Evolutionary conservation across 2,888 invertebrate species (phyloP), one percentile per base, ranked within the genome.

Genomic region (Phanerotoma sp.): DNA sequence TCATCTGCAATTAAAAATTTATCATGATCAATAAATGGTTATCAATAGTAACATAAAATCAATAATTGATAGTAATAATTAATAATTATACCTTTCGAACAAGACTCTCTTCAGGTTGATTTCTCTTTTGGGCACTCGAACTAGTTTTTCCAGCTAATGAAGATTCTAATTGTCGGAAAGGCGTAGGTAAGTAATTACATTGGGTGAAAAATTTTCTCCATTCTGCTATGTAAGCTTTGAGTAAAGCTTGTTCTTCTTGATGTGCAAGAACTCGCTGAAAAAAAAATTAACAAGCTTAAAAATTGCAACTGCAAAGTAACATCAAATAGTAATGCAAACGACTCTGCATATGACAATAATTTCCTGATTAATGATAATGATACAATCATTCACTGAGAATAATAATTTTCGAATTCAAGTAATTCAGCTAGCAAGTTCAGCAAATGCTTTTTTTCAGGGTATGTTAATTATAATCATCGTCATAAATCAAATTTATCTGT

Each of bases 161-260:
- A 62, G 87, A 87, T 79, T 97, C 96, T 65, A 98, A 80, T 74
- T 95, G 94, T 55, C 90, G 86, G 81, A 98, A 98, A 15, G 97
- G 97, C 64, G 95, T 91, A 1, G 97, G 97, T 69, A 98, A 82
- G 80, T 97, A 98, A 76, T 93, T 91, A 78, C 97, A 96, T 77
- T 99, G 98, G 4, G 95, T 93, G 75, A 96, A 97, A 81, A 97
- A 99, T 75, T 95, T 96, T 46, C 94, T 86, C 99, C 99, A 99
- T 79, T 99, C 98, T 5, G 89, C 86, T 66, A 98, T 98, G 77
- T 99, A 99, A 1, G 96, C 93, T 78, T 94, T 95, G 6, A 99
- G 81, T 32, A 99, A 82, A 1, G 96, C 94, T 74, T 96, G 95
- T 69, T 98, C 97, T 72, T 97, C 96, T 60, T 92, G 85, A 72